phyloP scores from a whole-genome alignment of 2,888 invertebrate species.

The Tetrapedia diversipes region DNA sequence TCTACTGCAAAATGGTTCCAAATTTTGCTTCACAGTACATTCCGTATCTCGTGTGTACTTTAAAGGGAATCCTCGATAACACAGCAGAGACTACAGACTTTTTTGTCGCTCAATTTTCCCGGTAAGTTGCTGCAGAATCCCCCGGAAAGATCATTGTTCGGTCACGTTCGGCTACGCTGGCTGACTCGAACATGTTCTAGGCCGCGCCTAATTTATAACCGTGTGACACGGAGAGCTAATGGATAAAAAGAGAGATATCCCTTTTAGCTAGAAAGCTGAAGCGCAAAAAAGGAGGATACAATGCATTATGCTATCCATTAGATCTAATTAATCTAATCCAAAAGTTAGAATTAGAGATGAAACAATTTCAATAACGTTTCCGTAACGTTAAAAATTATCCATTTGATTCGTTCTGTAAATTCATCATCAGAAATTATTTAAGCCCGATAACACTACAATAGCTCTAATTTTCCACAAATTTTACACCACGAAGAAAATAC shows the following conservation, averaged over 20 bases:
- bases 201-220: constrained; percentile 54
- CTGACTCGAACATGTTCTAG: constrained; percentile 69
- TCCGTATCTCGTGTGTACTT: constrained; percentile 30
- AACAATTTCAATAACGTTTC: too few species aligned
- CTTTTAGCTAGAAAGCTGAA: constrained; percentile 1
- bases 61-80: constrained; percentile 30
- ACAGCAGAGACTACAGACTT: constrained; percentile 26
- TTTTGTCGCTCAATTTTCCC: constrained; percentile 55
- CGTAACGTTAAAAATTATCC: too few species aligned
- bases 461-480: too few species aligned
- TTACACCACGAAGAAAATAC: too few species aligned
- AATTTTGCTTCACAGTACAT: too few species aligned
- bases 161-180: constrained; percentile 74
- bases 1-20: too few species aligned
- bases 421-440: too few species aligned
- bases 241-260: constrained; percentile 33
- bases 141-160: constrained; percentile 75
- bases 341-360: too few species aligned
- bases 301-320: not conserved
- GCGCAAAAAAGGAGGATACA: not conserved
- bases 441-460: too few species aligned
- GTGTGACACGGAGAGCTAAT: constrained; percentile 19
- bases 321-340: too few species aligned
- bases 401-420: too few species aligned
- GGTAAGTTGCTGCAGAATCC: constrained; percentile 57